Base-by-base conservation (phyloP, 2,113 vertebrate genomes). In the Phylloscopus whistleri region DNA sequence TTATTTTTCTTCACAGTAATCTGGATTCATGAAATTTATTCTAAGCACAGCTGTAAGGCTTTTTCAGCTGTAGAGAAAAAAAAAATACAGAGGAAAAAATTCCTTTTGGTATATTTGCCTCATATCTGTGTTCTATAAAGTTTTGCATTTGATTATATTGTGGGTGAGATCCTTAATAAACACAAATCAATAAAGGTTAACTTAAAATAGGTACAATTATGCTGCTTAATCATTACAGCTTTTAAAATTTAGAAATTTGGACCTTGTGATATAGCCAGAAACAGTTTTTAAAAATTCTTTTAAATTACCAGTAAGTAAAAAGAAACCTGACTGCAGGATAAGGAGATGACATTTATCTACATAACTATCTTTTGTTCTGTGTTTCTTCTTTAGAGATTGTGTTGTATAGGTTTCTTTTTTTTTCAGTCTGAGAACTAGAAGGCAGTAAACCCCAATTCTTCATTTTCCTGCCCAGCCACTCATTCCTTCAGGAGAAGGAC, bases 1-100 rank as follows among this genome's bases (percentile, higher is more conserved):
- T 87, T 63, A 53, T 56, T 88, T 85, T 94, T 96, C 89, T 64
- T 94, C 52, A 63, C 58, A 52, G 41, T 74, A 92, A 79, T 39
- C 60, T 59, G 62, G 43, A 85, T 91, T 91, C 39, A 44, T 79
- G 82, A 74, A 35, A 88, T 80, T 73, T 75, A 77, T 67, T 64
- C 55, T 39, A 80, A 89, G 12, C 49, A 66, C 16, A 66, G 18
- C 8, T 67, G 9, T 81, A 67, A 23, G 1, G 46, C 10, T 46
- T 10, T 68, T 94, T 78, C 56, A 78, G 31, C 3, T 67, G 16
- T 15, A 87, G 10, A 90, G 15, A 27, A 56, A 51, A 91, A n/a
- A 90, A 84, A 66, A 87, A 26, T 16, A 13, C 1, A 49, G 16
- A 51, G 7, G 13, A 58, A 78, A 91, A 63, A 22, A 31, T 2